Evolutionary conservation across 1,140 invertebrate species (phyloP).

Genomic region (Eurosta solidaginis): DNA sequence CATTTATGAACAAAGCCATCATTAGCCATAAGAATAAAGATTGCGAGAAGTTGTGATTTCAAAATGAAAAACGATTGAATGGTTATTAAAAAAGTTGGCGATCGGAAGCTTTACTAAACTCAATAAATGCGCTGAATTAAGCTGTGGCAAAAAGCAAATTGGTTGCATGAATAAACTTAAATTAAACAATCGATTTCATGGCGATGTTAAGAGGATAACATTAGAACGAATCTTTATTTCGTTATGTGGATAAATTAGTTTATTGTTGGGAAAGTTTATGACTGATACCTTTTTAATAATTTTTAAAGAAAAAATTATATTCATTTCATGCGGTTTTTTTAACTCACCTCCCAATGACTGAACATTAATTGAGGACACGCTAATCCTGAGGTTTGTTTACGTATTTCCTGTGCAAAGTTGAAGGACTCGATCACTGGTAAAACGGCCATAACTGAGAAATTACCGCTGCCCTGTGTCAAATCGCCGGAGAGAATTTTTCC

Average conservation of each 20-base stretch:
- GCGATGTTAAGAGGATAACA: neutral
- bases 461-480: slow-evolving; percentile 83
- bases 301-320: neutral
- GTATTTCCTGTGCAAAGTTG: slow-evolving; percentile 88
- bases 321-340: no score
- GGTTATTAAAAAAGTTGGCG: no score
- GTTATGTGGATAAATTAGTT: no score
- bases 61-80: no score
- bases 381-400: slow-evolving; percentile 93
- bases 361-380: slow-evolving; percentile 95
- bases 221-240: neutral
- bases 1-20: no score
- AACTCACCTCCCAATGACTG: slow-evolving; percentile 93
- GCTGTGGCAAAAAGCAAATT: neutral
- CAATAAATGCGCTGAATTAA: neutral
- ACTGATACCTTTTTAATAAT: neutral
- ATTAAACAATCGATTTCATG: neutral
- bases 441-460: slow-evolving; percentile 85
- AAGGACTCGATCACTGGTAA: slow-evolving; percentile 97
- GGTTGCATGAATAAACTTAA: neutral
- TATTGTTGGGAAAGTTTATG: no score
- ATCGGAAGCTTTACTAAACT: neutral
- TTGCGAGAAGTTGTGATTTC: no score
- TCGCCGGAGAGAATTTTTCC: slow-evolving; percentile 90
- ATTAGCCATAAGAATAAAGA: no score